These are phyloP conservation scores for Mohoua ochrocephala DNA, from an alignment of 2,113 vertebrate species.

Conservation along the genomic window DNA sequence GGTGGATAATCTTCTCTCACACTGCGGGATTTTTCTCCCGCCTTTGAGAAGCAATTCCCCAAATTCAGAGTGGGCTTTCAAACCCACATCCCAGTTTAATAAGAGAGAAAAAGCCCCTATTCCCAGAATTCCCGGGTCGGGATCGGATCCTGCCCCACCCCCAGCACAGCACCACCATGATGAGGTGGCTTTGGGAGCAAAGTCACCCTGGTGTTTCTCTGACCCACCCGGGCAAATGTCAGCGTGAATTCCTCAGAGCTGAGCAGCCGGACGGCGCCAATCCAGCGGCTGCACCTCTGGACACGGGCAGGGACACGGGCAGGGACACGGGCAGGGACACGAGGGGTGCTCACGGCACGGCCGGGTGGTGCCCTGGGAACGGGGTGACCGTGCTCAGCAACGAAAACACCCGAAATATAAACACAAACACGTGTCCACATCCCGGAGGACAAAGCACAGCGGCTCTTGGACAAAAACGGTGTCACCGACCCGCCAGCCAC, in stretches of 20 bases:
- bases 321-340: rapidly evolving
- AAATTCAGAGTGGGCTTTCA: background rate
- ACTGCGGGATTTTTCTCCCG: background rate
- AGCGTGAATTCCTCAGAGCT: background rate
- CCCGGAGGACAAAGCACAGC: rapidly evolving
- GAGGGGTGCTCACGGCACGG: background rate
- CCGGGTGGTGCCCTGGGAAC: background rate
- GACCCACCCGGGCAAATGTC: background rate
- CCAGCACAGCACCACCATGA: rapidly evolving
- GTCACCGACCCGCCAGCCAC: background rate
- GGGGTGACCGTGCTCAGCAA: rapidly evolving
- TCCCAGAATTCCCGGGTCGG: rapidly evolving
- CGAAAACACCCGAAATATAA: rapidly evolving
- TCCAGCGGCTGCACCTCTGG: background rate
- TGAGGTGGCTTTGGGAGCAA: background rate
- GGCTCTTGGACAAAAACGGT: rapidly evolving
- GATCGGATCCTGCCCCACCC: rapidly evolving
- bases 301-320: background rate
- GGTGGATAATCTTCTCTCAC: background rate
- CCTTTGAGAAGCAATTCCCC: background rate
- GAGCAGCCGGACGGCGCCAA: background rate
- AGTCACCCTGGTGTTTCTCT: background rate
- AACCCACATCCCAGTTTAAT: rapidly evolving
- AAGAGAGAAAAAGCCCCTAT: rapidly evolving
- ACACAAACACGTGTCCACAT: rapidly evolving